Evolutionary conservation across 2,113 vertebrate species (phyloP), one percentile per base, ranked within the genome.

Genomic region (Poeciliopsis turrubarensis): DNA sequence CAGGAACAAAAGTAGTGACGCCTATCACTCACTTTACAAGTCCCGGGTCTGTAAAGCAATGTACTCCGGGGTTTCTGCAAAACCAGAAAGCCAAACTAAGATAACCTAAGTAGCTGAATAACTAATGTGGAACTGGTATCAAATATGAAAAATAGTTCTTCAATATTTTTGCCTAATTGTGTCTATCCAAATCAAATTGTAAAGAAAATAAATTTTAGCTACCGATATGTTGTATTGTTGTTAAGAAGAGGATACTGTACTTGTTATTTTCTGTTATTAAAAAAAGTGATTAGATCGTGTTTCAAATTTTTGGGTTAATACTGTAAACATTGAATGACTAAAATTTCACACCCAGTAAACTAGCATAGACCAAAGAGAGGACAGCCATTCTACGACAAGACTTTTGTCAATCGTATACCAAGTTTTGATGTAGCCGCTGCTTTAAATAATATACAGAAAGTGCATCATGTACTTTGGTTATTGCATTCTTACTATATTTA

Each of bases 391-490:
- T 54, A 54, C 19, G 8, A 54, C 7, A 22, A 22, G 6, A 19
- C 17, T 54, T 19, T 54, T 54, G 47, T 7, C 47, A 54, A 54
- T 25, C 47, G 17, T 9, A 11, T 22, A 34, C 19, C 26, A 32
- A 34, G 19, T 32, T 65, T 12, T 34, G 31, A 65, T 34, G 30
- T 29, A 5, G 31, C 19, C 7, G 0, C 29, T 22, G 4, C 6
- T 37, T 37, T 37, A 34, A 34, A 65, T 19, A 25, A 22, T 63
- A 15, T 31, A 63, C 13, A 63, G 15, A 26, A 27, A 65, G 30
- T 31, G 34, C 31, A 34, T 65, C 12, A 25, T 32, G 63, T 65
- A 37, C 64, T 65, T 65, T 65, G 32, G 64, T 30, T n/a, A 65
- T n/a, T 65, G 64, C 32, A 26, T 66, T 66, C 34, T 14, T 27